Conservation (phyloP, 1,140 invertebrate species). For the Listronotus bonariensis region DNA sequence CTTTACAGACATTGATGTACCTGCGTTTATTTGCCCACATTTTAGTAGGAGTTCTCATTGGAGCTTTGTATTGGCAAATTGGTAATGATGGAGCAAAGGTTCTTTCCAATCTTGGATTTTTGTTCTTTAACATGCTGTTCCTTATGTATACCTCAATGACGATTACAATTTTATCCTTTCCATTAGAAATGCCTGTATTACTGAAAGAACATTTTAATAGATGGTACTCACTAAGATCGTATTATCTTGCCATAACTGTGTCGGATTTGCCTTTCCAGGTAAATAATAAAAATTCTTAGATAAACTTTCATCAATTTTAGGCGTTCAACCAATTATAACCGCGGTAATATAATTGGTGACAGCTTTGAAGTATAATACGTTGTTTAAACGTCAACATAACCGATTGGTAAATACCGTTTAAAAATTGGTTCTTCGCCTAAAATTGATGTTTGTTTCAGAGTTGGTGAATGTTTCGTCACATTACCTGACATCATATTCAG, state of each 20-base stretch:
- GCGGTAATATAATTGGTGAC: too few relatives aligned
- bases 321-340: too few relatives aligned
- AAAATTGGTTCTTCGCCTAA: too few relatives aligned
- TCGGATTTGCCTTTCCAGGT: slow-evolving; percentile 95
- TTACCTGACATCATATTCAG: too few relatives aligned
- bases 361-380: too few relatives aligned
- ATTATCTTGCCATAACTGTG: slow-evolving; percentile 94
- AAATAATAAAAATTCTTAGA: slow-evolving; percentile 22
- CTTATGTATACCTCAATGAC: slow-evolving; percentile 99
- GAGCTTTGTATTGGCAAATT: slow-evolving; percentile 89
- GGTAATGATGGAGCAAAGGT: slow-evolving; percentile 94
- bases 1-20: slow-evolving; percentile 88
- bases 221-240: slow-evolving; percentile 95
- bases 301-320: too few relatives aligned
- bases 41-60: slow-evolving; percentile 89
- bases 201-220: slow-evolving; percentile 95
- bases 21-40: slow-evolving; percentile 91
- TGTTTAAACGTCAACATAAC: too few relatives aligned
- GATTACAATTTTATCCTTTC: slow-evolving; percentile 96
- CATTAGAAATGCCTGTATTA: slow-evolving; percentile 92
- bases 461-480: too few relatives aligned
- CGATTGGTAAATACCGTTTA: too few relatives aligned
- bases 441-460: too few relatives aligned
- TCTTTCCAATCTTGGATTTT: slow-evolving; percentile 92
- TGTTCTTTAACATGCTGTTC: slow-evolving; percentile 98